Evolutionary conservation across 2,797 vertebrate species (phyloP).

Genomic region (Sebastes minor): DNA sequence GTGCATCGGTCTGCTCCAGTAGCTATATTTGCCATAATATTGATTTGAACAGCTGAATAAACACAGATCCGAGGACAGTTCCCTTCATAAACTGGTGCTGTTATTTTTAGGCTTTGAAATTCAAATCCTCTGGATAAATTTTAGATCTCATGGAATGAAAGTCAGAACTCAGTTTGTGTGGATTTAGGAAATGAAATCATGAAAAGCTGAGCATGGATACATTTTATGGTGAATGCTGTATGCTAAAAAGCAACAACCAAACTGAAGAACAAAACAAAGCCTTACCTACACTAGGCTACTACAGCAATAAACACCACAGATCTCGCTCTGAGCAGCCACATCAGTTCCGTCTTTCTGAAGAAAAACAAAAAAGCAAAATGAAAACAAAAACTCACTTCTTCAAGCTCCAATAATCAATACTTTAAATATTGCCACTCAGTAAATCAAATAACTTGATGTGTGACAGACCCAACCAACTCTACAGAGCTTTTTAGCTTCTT

Average conservation of each 20-base stretch:
- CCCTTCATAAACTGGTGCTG: constrained; percentile 24
- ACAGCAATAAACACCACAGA: neutral
- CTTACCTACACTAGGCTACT: neutral
- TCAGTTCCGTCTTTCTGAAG: neutral
- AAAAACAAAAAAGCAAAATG: neutral
- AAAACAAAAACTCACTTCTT: neutral
- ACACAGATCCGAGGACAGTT: constrained; percentile 43
- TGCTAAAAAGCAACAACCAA: neutral
- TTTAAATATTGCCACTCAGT: neutral
- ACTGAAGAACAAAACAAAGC: neutral
- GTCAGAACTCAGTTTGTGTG: constrained; percentile 19
- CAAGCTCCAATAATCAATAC: neutral
- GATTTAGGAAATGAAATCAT: neutral
- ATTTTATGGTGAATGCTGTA: neutral
- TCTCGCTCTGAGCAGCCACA: neutral
- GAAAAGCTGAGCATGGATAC: neutral
- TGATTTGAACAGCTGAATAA: constrained; percentile 61
- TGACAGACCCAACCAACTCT: neutral
- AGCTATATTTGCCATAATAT: constrained; percentile 41
- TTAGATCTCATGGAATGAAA: neutral
- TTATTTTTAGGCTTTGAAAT: constrained; percentile 47
- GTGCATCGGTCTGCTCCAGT: constrained; percentile 4
- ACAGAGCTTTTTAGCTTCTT: neutral
- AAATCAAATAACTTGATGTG: neutral
- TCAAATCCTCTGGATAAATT: constrained; percentile 20